phyloP scores from a whole-genome alignment of 2,797 vertebrate species.

The Anolis apletophallus region DNA sequence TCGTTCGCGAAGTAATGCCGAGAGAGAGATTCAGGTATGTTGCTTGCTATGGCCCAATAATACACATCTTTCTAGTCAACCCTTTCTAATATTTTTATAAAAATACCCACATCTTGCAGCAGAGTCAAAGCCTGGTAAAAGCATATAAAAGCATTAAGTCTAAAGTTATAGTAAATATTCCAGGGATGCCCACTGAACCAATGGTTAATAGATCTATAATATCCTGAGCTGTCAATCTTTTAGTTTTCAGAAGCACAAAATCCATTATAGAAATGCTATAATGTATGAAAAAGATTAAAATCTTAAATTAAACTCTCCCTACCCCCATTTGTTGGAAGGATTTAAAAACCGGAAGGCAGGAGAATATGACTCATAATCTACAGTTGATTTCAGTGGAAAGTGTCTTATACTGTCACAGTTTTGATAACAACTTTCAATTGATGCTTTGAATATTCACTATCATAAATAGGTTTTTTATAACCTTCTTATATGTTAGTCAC shows the following conservation, averaged over 20 bases:
- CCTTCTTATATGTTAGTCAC: background rate
- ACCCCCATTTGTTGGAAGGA: conserved; percentile 72
- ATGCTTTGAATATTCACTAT: conserved; percentile 63
- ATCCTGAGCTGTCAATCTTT: conserved; percentile 77
- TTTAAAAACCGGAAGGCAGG: conserved; percentile 74
- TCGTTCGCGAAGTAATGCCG: too few relatives aligned
- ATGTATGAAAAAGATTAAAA: conserved; percentile 80
- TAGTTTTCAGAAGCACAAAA: conserved; percentile 77
- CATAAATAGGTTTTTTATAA: conserved; percentile 62
- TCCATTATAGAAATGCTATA: conserved; percentile 77
- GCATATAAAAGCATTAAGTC: conserved; percentile 51
- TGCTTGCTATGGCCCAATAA: background rate
- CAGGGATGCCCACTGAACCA: conserved; percentile 70
- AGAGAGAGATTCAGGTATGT: background rate
- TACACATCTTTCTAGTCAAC: conserved; percentile 32
- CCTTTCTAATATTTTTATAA: conserved; percentile 50
- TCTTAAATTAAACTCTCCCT: conserved; percentile 79
- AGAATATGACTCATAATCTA: conserved; percentile 73
- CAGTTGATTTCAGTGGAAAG: conserved; percentile 74
- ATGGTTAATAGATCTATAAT: conserved; percentile 78
- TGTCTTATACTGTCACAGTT: conserved; percentile 70
- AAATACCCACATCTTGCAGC: conserved; percentile 33
- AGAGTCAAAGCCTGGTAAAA: background rate
- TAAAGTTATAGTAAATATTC: conserved; percentile 53
- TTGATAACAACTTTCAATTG: conserved; percentile 71